Conservation (phyloP, 1,140 invertebrate species). For the Pseudobourletiella spinata region DNA sequence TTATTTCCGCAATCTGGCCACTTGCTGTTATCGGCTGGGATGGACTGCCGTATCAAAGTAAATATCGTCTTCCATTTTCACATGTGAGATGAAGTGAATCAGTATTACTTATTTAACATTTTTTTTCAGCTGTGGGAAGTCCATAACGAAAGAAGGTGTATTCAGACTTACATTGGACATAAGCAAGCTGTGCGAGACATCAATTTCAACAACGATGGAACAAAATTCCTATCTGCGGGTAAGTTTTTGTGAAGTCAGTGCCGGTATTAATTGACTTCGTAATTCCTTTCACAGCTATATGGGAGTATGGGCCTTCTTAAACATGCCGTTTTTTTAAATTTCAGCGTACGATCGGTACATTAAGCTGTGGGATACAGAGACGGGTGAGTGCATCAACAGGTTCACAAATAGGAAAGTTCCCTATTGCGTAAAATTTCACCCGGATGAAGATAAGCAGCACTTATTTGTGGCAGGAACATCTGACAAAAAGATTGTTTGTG, state of each 20-base stretch:
- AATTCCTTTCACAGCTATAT: too few relatives aligned
- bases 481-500: conserved; percentile 98
- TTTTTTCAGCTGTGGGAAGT: conserved; percentile 87
- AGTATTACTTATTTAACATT: conserved; percentile 4
- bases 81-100: conserved; percentile 9
- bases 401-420: conserved; percentile 93
- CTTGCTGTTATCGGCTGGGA: conserved; percentile 85
- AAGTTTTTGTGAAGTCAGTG: too few relatives aligned
- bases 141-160: conserved; percentile 84
- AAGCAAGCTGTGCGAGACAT: conserved; percentile 93
- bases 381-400: conserved; percentile 77
- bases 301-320: too few relatives aligned
- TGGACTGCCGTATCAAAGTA: conserved; percentile 94
- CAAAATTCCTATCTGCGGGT: conserved; percentile 86
- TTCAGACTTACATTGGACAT: conserved; percentile 95
- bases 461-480: conserved; percentile 96
- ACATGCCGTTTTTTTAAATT: background rate
- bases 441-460: conserved; percentile 93
- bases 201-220: conserved; percentile 90
- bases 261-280: too few relatives aligned
- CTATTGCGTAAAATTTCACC: conserved; percentile 97
- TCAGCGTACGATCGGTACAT: conserved; percentile 78
- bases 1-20: conserved; percentile 95
- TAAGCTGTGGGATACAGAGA: conserved; percentile 99
- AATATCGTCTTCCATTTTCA: conserved; percentile 19